Conservation (phyloP, 2,113 vertebrate genomes). For the Misgurnus anguillicaudatus region DNA sequence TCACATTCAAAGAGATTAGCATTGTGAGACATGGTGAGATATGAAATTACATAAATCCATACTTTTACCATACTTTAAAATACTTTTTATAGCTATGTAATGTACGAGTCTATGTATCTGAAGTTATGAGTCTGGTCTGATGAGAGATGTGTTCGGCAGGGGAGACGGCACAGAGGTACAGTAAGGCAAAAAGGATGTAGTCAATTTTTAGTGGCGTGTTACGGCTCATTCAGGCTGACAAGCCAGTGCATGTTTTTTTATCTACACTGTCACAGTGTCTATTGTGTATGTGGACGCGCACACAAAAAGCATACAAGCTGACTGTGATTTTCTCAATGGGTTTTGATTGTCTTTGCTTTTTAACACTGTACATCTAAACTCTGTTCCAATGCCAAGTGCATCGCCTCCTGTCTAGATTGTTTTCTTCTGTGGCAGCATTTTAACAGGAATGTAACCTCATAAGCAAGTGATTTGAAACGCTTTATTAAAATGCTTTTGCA, state of each 20-base stretch:
- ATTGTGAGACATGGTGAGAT: background rate
- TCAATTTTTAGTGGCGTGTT: constrained; percentile 1
- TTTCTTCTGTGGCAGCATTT: too few species aligned
- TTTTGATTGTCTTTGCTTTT: constrained; percentile 28
- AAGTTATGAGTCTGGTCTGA: background rate
- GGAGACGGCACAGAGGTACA: background rate
- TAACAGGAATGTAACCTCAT: too few species aligned
- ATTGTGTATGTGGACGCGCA: background rate
- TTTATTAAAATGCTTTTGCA: too few species aligned
- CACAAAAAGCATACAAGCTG: constrained; percentile 55
- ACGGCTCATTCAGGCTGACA: constrained; percentile 32
- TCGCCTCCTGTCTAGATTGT: too few species aligned
- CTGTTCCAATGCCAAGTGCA: too few species aligned
- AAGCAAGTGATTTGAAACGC: too few species aligned
- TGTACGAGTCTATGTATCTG: background rate
- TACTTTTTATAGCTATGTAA: background rate
- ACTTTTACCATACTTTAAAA: too few species aligned
- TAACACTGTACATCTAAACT: too few species aligned
- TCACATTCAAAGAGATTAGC: background rate
- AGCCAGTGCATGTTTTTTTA: constrained; percentile 36
- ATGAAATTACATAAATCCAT: too few species aligned
- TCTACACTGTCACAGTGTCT: constrained; percentile 14
- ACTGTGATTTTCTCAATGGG: constrained; percentile 43
- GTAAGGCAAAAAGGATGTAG: background rate
- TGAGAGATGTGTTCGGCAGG: constrained; percentile 8